phyloP scores from a whole-genome alignment of 1,140 invertebrate species.

The Sminthurinus signatus region DNA sequence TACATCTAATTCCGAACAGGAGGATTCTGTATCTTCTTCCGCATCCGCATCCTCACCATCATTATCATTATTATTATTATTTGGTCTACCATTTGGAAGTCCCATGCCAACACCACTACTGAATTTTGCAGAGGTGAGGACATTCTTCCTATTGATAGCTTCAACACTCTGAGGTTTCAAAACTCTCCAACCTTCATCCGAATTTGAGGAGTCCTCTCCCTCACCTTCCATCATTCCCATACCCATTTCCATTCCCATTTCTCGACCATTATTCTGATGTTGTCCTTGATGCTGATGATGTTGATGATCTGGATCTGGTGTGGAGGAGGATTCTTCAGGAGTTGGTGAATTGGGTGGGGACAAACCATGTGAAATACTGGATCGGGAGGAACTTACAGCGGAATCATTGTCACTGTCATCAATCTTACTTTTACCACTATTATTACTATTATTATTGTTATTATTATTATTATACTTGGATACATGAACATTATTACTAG shows the following conservation, averaged over 20 bases:
- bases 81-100: conserved; percentile 54
- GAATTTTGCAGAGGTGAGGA: conserved; percentile 75
- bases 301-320: conserved; percentile 44
- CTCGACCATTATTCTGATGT: conserved; percentile 5
- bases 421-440: conserved; percentile 23
- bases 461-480: conserved; percentile 14
- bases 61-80: conserved; percentile 45
- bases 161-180: conserved; percentile 69
- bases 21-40: conserved; percentile 39
- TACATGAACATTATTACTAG: not conserved
- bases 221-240: conserved; percentile 53
- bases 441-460: conserved; percentile 3
- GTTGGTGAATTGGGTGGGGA: conserved; percentile 56
- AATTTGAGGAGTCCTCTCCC: conserved; percentile 48
- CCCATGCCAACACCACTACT: conserved; percentile 63
- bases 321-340: conserved; percentile 49
- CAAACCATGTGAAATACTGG: conserved; percentile 61
- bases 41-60: conserved; percentile 37
- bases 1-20: conserved; percentile 36
- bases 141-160: conserved; percentile 76
- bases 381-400: conserved; percentile 69
- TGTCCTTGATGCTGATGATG: conserved; percentile 2
- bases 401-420: conserved; percentile 74
- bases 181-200: conserved; percentile 51
- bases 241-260: conserved; percentile 9